Evolutionary conservation across 2,888 invertebrate species (phyloP), one percentile per base, ranked within the genome.

Genomic region (Euphydryas editha): DNA sequence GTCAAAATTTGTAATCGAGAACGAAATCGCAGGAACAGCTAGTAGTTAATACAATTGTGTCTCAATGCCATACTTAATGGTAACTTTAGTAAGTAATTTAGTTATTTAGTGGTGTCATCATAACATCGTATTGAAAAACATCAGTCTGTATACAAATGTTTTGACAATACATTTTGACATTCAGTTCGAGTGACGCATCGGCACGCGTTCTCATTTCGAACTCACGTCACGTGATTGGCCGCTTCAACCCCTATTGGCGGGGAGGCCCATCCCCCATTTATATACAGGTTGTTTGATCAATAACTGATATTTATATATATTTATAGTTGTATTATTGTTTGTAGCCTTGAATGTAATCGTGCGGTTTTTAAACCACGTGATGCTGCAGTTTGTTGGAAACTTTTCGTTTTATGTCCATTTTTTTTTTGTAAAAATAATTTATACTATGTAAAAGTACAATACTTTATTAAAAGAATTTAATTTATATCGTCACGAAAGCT

Each of bases 141-240:
- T 5, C 30, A 82, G 0, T 72, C 83, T 85, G 76, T 88, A 85
- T 66, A 68, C n/a, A 72, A 73, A 73, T 82, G 78, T 85, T 80
- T 76, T 70, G 79, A 79, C 79, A 73, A 84, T 89, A 85, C 81
- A 83, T 80, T 83, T 84, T 86, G 84, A 83, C 83, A 79, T 82
- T 80, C 78, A 80, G 72, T 72, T 79, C 76, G 80, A 79, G 80
- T 80, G 81, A 82, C 85, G 82, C 84, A 84, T 83, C 82, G 78
- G 80, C 87, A 90, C 86, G 85, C 87, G 81, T 85, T 84, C 83
- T 73, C 77, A 83, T 85, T 90, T 86, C 80, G 51, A 77, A 83
- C 81, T 76, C 69, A 64, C 66, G 13, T 46, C 36, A 39, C 46
- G 70, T 75, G 76, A 89, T 90, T 90, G 88, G 90, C 71, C 65